Percentiles rank a stretch among this genome's conserved stretches.
Conservation (phyloP, 2,888 invertebrate genomes). For the Baccha elongata region DNA sequence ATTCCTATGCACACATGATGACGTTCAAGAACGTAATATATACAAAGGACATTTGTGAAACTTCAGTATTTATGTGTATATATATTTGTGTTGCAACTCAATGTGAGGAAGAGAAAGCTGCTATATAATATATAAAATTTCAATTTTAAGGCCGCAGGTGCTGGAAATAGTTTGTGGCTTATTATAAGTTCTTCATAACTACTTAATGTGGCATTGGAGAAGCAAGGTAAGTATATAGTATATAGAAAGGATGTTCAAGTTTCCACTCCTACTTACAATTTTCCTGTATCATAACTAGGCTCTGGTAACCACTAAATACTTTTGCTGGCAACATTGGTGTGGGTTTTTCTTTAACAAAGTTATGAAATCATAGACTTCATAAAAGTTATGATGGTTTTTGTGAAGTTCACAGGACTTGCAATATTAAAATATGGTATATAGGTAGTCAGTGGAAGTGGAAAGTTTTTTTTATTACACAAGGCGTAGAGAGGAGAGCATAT, state of each 20-base stretch:
- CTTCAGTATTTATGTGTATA: no score
- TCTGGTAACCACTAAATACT: background rate
- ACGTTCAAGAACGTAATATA: no score
- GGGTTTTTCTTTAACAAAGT: conserved; percentile 14
- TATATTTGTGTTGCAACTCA: background rate
- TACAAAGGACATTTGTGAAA: no score
- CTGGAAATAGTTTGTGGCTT: conserved; percentile 43
- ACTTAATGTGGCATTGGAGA: conserved; percentile 26
- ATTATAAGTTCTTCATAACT: conserved; percentile 30
- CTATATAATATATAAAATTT: background rate
- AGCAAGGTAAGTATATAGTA: background rate
- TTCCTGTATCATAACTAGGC: background rate
- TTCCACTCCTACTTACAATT: background rate
- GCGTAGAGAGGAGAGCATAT: background rate
- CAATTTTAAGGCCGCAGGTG: conserved; percentile 45
- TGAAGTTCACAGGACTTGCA: conserved; percentile 25
- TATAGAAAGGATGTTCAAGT: background rate
- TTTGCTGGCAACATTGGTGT: background rate
- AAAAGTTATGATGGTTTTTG: conserved; percentile 6
- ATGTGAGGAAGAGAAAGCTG: background rate
- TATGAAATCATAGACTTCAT: conserved; percentile 5
- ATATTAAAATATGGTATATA: conserved; percentile 22
- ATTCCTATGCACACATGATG: background rate
- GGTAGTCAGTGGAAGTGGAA: background rate
- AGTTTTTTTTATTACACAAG: background rate